Conservation (phyloP, 2,888 invertebrate species). For the Protophormia terraenovae region DNA sequence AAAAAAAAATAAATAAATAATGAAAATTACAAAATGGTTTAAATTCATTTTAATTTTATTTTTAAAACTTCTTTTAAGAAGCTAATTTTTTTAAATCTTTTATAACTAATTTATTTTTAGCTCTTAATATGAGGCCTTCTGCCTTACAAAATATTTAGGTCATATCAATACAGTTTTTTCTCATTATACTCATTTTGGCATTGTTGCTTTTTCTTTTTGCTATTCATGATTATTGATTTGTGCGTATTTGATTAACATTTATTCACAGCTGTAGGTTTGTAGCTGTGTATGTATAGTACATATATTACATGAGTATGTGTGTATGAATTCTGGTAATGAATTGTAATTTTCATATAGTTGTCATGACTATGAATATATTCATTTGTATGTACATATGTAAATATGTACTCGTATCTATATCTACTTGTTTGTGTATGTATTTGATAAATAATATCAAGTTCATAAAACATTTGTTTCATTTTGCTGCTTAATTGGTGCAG, state of each 20-base stretch:
- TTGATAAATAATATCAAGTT: constrained; percentile 35
- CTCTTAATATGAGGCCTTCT: background rate
- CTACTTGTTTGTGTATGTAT: background rate
- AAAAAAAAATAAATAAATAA: background rate
- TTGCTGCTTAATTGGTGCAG: constrained; percentile 35
- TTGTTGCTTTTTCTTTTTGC: background rate
- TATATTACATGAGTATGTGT: background rate
- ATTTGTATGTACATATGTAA: background rate
- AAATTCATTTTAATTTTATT: too few relatives aligned
- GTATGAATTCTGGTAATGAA: constrained; percentile 21
- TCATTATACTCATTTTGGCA: background rate
- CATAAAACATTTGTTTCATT: constrained; percentile 28
- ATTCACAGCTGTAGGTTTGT: background rate
- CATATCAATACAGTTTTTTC: constrained; percentile 15
- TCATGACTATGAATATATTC: background rate
- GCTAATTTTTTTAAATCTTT: too few relatives aligned
- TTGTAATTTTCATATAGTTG: constrained; percentile 21
- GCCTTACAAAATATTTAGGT: constrained; percentile 23
- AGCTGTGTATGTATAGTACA: background rate
- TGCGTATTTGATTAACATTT: constrained; percentile 51
- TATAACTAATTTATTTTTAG: background rate
- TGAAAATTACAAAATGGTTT: background rate
- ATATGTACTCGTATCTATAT: background rate
- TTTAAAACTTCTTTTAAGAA: too few relatives aligned
- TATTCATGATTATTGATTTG: constrained; percentile 45